phyloP scores from a whole-genome alignment of 2,113 vertebrate species.

The Oophaga pumilio region DNA sequence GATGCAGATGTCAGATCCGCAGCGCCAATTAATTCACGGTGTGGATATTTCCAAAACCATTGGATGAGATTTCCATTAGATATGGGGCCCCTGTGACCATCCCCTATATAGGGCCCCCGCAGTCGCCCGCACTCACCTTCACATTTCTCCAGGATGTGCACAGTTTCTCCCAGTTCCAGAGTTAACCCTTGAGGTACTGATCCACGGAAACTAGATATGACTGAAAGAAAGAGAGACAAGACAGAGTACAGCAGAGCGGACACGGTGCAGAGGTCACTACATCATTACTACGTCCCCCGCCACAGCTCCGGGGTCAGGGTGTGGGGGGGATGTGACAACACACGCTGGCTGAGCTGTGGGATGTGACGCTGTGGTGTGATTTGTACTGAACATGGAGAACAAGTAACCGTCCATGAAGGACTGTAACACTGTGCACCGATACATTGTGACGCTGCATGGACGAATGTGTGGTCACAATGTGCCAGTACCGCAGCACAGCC shows the following conservation, averaged over 20 bases:
- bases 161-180: slow-evolving; percentile 96
- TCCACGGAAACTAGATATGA: slow-evolving; percentile 95
- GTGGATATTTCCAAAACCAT: no score
- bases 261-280: neutral
- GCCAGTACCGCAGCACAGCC: no score
- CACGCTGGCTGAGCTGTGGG: neutral
- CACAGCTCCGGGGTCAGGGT: neutral
- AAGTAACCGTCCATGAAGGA: neutral
- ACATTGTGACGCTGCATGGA: neutral
- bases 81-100: no score
- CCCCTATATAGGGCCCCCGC: no score
- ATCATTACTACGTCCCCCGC: neutral
- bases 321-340: neutral
- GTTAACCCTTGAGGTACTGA: slow-evolving; percentile 88
- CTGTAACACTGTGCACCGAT: neutral
- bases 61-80: no score
- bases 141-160: slow-evolving; percentile 96
- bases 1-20: no score
- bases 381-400: neutral
- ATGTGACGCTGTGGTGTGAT: neutral
- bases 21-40: no score
- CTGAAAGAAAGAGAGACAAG: slow-evolving; percentile 71
- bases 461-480: no score
- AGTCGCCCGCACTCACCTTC: slow-evolving; percentile 78
- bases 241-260: neutral